Evolutionary conservation across 2,113 vertebrate genomes (phyloP).

Genomic region (Sturnira hondurensis): DNA sequence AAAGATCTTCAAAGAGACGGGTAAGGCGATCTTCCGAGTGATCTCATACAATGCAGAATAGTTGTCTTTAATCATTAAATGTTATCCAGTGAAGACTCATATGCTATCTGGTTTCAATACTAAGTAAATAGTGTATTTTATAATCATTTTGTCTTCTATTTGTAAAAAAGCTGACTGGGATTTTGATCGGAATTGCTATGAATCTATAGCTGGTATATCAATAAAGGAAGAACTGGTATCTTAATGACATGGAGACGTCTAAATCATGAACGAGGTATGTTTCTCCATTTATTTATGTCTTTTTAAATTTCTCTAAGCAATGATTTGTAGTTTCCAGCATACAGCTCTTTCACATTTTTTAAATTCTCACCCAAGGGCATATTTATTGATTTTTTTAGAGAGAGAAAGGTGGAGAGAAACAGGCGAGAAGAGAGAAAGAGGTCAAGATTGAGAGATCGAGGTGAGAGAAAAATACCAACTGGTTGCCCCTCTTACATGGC

Average conservation of each 20-base stretch:
- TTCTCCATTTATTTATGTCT: background rate
- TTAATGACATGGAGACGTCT: background rate
- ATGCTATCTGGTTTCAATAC: background rate
- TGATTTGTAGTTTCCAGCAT: background rate
- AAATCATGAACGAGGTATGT: background rate
- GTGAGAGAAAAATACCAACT: no score
- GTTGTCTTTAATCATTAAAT: background rate
- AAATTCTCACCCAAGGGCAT: no score
- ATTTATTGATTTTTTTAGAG: no score
- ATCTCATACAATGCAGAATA: background rate
- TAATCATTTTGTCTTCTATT: background rate
- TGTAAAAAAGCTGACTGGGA: background rate
- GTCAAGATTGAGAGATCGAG: no score
- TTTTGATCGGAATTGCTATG: background rate
- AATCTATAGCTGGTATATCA: background rate
- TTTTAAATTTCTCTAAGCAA: background rate
- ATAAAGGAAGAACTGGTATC: background rate
- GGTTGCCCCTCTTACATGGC: no score
- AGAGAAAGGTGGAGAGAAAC: no score
- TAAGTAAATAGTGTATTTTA: slow-evolving; percentile 10
- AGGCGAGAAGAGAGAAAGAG: no score
- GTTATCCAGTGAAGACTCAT: background rate
- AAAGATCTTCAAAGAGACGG: background rate
- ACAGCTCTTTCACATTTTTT: background rate
- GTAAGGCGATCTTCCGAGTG: background rate